A percentile compares a stretch with the other conserved stretches of the same genome.
These are phyloP conservation scores for Nezara viridula DNA, from an alignment of 2,888 invertebrate species.

Conservation along the genomic window DNA sequence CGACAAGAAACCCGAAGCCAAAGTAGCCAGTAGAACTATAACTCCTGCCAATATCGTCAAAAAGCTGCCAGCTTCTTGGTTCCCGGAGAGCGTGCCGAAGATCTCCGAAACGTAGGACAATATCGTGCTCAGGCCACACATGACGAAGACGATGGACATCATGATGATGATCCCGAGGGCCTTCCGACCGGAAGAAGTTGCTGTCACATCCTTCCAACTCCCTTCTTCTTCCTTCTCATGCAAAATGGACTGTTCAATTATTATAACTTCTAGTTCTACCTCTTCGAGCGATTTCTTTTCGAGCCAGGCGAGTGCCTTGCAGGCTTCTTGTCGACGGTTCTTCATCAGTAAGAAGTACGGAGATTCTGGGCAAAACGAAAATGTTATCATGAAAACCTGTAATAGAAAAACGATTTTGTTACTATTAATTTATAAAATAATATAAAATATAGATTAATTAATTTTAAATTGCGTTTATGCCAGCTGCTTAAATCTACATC, in stretches of 20 bases:
- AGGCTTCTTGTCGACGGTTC: slow-evolving; percentile 68
- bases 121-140: slow-evolving; percentile 60
- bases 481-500: too few species aligned
- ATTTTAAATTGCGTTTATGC: too few species aligned
- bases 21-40: slow-evolving; percentile 62
- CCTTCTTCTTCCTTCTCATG: slow-evolving; percentile 60
- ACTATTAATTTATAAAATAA: too few species aligned
- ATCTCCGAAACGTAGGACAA: slow-evolving; percentile 62
- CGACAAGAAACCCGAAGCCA: slow-evolving; percentile 62
- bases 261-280: slow-evolving; percentile 56
- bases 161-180: slow-evolving; percentile 59
- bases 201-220: slow-evolving; percentile 61
- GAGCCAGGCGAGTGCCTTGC: slow-evolving; percentile 63
- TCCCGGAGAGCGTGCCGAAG: slow-evolving; percentile 58
- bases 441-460: too few species aligned
- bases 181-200: slow-evolving; percentile 60
- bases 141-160: slow-evolving; percentile 58
- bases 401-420: too few species aligned
- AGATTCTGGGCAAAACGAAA: slow-evolving; percentile 73
- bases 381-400: slow-evolving; percentile 60
- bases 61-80: slow-evolving; percentile 58
- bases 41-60: slow-evolving; percentile 64
- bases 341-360: slow-evolving; percentile 75
- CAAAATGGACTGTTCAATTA: slow-evolving; percentile 54
- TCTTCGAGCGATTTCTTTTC: slow-evolving; percentile 51